phyloP scores from a whole-genome alignment of 2,797 vertebrate genomes.

The Tangara arthus region DNA sequence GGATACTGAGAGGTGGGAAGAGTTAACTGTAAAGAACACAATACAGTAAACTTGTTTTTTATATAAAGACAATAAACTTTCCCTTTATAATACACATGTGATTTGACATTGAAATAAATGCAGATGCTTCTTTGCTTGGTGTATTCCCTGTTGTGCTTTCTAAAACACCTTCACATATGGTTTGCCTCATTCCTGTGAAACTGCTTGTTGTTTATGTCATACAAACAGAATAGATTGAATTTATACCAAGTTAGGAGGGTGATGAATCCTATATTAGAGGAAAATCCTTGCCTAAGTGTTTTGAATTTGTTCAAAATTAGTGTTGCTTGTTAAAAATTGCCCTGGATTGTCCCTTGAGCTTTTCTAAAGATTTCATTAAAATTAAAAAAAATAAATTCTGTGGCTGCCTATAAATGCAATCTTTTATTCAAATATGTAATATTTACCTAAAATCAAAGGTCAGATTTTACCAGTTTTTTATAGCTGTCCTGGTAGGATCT shows the following conservation, averaged over 20 bases:
- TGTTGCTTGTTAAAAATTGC: constrained; percentile 40
- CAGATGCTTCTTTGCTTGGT: constrained; percentile 78
- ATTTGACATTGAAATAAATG: constrained; percentile 80
- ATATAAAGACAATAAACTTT: constrained; percentile 74
- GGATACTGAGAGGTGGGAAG: background rate
- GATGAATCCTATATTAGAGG: constrained; percentile 73
- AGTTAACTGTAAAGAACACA: constrained; percentile 64
- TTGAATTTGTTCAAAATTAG: constrained; percentile 70
- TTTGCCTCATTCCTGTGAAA: constrained; percentile 77
- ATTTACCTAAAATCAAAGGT: constrained; percentile 38
- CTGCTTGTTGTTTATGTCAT: constrained; percentile 80
- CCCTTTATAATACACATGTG: constrained; percentile 77
- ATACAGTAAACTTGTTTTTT: constrained; percentile 62
- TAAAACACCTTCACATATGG: constrained; percentile 85
- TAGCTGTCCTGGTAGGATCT: background rate
- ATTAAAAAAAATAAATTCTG: background rate
- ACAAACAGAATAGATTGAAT: constrained; percentile 80
- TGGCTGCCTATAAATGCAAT: constrained; percentile 1
- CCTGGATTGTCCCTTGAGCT: background rate
- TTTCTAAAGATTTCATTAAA: constrained; percentile 9
- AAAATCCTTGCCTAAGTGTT: constrained; percentile 57
- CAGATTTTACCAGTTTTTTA: constrained; percentile 31
- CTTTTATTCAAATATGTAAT: constrained; percentile 46
- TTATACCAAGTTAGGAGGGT: constrained; percentile 71
- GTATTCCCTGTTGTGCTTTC: constrained; percentile 81